Conservation (phyloP, 2,113 vertebrate genomes). For the Myxocyprinus asiaticus region DNA sequence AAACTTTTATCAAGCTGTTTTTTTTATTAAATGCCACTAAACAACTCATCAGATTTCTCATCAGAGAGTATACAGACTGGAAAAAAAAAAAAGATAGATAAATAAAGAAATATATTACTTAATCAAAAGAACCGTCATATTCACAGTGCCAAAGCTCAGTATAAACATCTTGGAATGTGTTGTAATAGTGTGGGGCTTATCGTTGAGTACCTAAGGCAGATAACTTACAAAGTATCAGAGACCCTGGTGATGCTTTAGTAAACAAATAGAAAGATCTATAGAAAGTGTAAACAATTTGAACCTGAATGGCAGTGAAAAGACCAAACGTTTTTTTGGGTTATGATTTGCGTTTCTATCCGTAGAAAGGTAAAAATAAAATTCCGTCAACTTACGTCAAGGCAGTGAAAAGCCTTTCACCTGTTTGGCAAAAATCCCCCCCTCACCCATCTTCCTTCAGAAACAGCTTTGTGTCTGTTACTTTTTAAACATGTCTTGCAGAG, state of each 20-base stretch:
- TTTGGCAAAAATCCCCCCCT: conserved; percentile 55
- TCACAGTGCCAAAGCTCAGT: conserved; percentile 18
- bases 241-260: conserved; percentile 47
- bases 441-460: conserved; percentile 36
- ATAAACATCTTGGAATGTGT: conserved; percentile 43
- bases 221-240: conserved; percentile 32
- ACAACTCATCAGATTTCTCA: no score
- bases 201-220: conserved; percentile 21
- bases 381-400: conserved; percentile 51
- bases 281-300: conserved; percentile 55
- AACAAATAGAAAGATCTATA: conserved; percentile 52
- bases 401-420: conserved; percentile 69
- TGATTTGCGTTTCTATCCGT: conserved; percentile 50
- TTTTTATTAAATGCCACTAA: no score
- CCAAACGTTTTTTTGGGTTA: conserved; percentile 43
- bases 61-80: no score
- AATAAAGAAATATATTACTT: neutral
- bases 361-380: conserved; percentile 54
- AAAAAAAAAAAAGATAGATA: neutral
- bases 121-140: no score
- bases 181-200: conserved; percentile 20
- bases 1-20: no score
- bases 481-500: conserved; percentile 98
- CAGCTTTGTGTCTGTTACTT: conserved; percentile 79
- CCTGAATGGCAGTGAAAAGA: conserved; percentile 60